A percentile compares a stretch with the other conserved stretches of the same genome.
These are phyloP conservation scores for Cyrtorhinus lividipennis DNA, from an alignment of 1,140 invertebrate species.

Conservation along the genomic window DNA sequence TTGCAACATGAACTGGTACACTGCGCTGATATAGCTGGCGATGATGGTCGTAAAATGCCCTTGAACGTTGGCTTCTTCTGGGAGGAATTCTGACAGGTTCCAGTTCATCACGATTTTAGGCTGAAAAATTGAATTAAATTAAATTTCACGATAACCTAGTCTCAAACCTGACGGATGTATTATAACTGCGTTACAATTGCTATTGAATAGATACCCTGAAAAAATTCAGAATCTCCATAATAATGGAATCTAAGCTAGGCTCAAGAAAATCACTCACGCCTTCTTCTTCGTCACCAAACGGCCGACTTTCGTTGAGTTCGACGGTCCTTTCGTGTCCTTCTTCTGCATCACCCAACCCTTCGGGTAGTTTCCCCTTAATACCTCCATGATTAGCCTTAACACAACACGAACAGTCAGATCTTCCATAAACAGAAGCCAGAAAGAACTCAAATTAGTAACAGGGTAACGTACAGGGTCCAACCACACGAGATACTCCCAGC, in stretches of 20 bases:
- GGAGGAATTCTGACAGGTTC: slow-evolving; percentile 74
- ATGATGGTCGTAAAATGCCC: slow-evolving; percentile 56
- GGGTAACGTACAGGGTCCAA: slow-evolving; percentile 66
- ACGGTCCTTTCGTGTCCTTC: slow-evolving; percentile 18
- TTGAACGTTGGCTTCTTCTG: slow-evolving; percentile 50
- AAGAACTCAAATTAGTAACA: too few species aligned
- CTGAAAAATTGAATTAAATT: too few species aligned
- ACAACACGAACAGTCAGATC: slow-evolving; percentile 15
- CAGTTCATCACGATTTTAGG: slow-evolving; percentile 73
- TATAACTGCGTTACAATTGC: too few species aligned
- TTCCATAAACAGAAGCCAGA: too few species aligned
- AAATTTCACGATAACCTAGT: too few species aligned
- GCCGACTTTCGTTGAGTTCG: slow-evolving; percentile 29
- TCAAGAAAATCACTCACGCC: slow-evolving; percentile 26
- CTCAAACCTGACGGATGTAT: too few species aligned
- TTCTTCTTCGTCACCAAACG: slow-evolving; percentile 28
- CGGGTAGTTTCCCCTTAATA: slow-evolving; percentile 38
- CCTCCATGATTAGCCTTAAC: slow-evolving; percentile 50
- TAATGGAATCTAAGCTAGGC: too few species aligned
- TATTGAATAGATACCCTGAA: too few species aligned
- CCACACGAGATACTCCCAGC: slow-evolving; percentile 91
- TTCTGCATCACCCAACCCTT: slow-evolving; percentile 29
- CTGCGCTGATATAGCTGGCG: slow-evolving; percentile 61
- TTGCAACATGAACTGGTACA: slow-evolving; percentile 39
- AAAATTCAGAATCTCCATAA: too few species aligned